Percentiles rank a stretch among this genome's conserved stretches.
Evolutionary conservation across 2,797 vertebrate species (phyloP).

Genomic region (Australoheros facetus): DNA sequence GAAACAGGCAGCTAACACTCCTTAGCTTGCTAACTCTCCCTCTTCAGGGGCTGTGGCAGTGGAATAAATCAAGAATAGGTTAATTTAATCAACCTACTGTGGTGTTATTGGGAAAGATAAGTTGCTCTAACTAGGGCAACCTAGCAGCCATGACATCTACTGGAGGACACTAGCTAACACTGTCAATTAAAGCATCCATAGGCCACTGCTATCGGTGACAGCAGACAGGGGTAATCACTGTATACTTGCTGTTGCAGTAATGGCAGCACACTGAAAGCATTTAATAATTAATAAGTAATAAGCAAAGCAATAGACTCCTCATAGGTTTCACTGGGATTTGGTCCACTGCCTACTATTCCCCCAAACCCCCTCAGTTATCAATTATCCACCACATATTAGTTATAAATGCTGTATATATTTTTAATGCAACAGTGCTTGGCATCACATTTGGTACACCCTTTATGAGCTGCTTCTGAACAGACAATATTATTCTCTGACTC

Average conservation of each 20-base stretch:
- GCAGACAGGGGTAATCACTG: not conserved
- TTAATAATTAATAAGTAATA: not conserved
- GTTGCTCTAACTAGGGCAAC: not conserved
- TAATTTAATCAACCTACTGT: not conserved
- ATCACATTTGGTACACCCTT: not conserved
- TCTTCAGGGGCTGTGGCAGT: not conserved
- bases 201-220: not conserved
- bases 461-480: not conserved
- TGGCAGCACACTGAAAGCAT: not conserved
- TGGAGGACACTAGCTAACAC: not conserved
- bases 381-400: constrained; percentile 1
- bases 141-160: not conserved
- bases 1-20: no score
- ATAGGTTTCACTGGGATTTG: not conserved
- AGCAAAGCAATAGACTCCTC: not conserved
- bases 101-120: constrained; percentile 4
- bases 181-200: not conserved
- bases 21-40: not conserved
- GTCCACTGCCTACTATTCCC: not conserved
- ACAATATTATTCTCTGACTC: not conserved
- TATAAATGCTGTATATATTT: not conserved
- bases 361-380: not conserved
- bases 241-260: not conserved
- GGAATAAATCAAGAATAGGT: not conserved
- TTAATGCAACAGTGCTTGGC: not conserved